A percentile compares a stretch with the other conserved stretches of the same genome.
phyloP scores from a whole-genome alignment of 2,888 invertebrate genomes.

The Andrena haemorrhoa region DNA sequence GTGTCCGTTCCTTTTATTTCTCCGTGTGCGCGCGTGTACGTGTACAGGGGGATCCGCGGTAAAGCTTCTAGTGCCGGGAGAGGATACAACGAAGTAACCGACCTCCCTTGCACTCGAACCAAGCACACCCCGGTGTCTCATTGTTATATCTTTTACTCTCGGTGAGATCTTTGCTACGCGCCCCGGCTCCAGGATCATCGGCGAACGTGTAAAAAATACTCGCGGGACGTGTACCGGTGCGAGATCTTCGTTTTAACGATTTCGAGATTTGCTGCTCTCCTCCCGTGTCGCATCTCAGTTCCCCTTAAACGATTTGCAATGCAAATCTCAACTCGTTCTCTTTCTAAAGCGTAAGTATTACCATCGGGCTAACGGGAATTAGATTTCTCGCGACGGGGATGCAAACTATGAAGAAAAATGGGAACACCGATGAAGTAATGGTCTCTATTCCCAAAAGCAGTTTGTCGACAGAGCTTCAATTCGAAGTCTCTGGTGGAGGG shows the following conservation, averaged over 20 bases:
- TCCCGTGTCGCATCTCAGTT: not conserved
- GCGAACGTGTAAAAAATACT: constrained; percentile 53
- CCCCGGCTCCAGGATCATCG: constrained; percentile 35
- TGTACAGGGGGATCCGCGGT: constrained; percentile 11
- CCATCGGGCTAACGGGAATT: not conserved
- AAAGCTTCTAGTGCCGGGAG: constrained; percentile 43
- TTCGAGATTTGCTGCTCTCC: not conserved
- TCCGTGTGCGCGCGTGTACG: constrained; percentile 1
- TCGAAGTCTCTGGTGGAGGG: not conserved
- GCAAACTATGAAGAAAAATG: not conserved
- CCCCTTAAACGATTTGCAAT: not conserved
- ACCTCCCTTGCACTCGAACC: constrained; percentile 53
- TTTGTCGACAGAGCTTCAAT: not conserved
- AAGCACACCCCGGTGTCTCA: constrained; percentile 70
- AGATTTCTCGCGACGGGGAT: not conserved
- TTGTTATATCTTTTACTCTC: constrained; percentile 60
- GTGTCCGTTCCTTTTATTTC: constrained; percentile 59
- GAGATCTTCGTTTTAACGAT: constrained; percentile 42
- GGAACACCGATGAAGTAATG: not conserved
- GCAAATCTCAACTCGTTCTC: not conserved
- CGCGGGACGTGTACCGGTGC: constrained; percentile 54
- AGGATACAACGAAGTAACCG: constrained; percentile 35
- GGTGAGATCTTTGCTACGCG: constrained; percentile 44
- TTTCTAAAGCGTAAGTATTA: not conserved
- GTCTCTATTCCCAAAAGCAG: not conserved